Evolutionary conservation across 2,113 vertebrate species (phyloP).

Genomic region (Pardalotus punctatus): DNA sequence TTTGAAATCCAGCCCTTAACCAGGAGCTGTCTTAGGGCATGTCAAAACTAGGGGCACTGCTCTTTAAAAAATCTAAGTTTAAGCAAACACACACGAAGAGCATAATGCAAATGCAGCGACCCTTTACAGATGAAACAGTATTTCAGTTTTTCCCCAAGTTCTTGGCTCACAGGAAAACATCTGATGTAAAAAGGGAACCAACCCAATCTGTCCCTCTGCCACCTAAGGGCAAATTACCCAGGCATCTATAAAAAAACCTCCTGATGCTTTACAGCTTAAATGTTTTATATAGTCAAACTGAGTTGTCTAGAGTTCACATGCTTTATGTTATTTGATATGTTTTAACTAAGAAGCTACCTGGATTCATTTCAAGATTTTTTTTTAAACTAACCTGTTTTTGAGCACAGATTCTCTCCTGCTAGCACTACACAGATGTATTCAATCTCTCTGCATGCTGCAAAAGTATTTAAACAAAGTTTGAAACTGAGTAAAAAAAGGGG

Average conservation of each 20-base stretch:
- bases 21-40: neutral
- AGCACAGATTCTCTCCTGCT: neutral
- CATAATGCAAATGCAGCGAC: neutral
- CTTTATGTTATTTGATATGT: neutral
- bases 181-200: neutral
- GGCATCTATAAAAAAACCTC: neutral
- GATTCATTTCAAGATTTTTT: neutral
- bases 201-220: neutral
- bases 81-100: neutral
- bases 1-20: neutral
- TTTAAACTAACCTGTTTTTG: neutral
- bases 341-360: slow-evolving; percentile 21
- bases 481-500: neutral
- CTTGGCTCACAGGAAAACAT: neutral
- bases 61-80: neutral
- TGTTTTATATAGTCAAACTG: neutral
- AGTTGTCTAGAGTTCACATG: neutral
- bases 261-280: neutral
- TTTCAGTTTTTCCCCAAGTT: neutral
- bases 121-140: neutral
- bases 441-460: slow-evolving; percentile 1
- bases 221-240: neutral
- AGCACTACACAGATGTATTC: slow-evolving; percentile 13
- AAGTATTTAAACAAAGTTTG: neutral
- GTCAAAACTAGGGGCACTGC: neutral